Conservation (phyloP, 2,888 invertebrate species). For the Conchocele bisecta region DNA sequence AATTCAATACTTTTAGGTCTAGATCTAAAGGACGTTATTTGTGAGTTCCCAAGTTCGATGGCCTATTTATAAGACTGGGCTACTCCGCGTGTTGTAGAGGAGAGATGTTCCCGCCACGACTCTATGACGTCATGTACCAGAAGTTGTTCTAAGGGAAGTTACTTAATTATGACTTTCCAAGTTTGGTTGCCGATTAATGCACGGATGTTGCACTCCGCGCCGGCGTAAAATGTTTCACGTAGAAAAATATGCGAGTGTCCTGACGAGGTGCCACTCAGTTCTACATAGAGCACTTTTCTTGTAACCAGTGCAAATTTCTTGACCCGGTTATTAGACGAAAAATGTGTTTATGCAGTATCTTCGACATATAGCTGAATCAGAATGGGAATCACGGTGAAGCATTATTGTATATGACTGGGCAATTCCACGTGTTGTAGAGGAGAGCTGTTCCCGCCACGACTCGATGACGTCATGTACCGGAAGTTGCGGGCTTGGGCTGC, state of each 20-base stretch:
- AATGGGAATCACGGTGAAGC: not conserved
- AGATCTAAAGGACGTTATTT: no score
- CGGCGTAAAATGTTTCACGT: not conserved
- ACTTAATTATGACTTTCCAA: no score
- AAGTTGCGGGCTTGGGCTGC: slow-evolving; percentile 67
- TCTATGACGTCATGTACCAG: slow-evolving; percentile 44
- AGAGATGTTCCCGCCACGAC: slow-evolving; percentile 59
- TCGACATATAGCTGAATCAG: no score
- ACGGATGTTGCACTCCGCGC: no score
- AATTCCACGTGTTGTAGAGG: slow-evolving; percentile 49
- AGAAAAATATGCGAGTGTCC: not conserved
- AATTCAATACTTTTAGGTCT: no score
- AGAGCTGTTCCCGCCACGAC: slow-evolving; percentile 58
- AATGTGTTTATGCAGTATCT: no score
- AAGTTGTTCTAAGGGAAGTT: no score
- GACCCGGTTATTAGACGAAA: no score
- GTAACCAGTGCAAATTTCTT: not conserved
- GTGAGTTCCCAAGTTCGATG: no score
- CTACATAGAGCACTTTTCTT: not conserved
- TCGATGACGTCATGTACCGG: slow-evolving; percentile 45
- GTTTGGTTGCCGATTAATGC: no score
- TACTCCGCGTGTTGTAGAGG: slow-evolving; percentile 45
- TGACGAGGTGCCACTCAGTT: no score
- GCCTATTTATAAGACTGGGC: no score
- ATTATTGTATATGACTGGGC: not conserved